Conservation (phyloP, 2,888 invertebrate species). For the Hydriomena furcata region DNA sequence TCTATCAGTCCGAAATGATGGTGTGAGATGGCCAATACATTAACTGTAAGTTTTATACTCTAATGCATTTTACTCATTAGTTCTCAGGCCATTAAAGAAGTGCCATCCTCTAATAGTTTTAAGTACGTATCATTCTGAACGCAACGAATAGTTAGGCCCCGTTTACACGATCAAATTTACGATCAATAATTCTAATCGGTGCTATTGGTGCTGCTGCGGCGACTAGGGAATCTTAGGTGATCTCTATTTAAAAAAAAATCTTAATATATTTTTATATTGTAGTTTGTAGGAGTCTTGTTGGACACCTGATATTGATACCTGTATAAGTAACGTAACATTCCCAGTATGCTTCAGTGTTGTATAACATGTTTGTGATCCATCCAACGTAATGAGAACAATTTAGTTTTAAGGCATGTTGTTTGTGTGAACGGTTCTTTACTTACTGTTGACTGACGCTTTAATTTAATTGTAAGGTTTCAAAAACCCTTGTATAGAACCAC, state of each 20-base stretch:
- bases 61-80: conserved; percentile 82
- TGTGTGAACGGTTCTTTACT: conserved; percentile 62
- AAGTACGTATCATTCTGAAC: conserved; percentile 70
- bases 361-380: conserved; percentile 81
- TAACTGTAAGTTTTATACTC: conserved; percentile 69
- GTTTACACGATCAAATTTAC: conserved; percentile 41
- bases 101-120: conserved; percentile 80
- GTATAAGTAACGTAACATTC: conserved; percentile 80
- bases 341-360: conserved; percentile 79
- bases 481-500: conserved; percentile 14
- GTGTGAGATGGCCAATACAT: conserved; percentile 38
- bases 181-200: conserved; percentile 50
- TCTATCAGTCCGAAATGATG: conserved; percentile 43
- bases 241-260: conserved; percentile 74
- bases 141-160: conserved; percentile 53
- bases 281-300: conserved; percentile 45
- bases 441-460: conserved; percentile 56
- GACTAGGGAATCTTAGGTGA: conserved; percentile 69
- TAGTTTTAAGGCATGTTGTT: conserved; percentile 76
- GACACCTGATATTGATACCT: conserved; percentile 78
- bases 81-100: conserved; percentile 82
- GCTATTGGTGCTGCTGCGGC: conserved; percentile 73
- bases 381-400: conserved; percentile 66
- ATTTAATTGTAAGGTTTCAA: conserved; percentile 15
- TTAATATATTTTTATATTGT: conserved; percentile 74